Base-by-base conservation (phyloP, 2,113 vertebrate species). In the Prietella phreatophila region DNA sequence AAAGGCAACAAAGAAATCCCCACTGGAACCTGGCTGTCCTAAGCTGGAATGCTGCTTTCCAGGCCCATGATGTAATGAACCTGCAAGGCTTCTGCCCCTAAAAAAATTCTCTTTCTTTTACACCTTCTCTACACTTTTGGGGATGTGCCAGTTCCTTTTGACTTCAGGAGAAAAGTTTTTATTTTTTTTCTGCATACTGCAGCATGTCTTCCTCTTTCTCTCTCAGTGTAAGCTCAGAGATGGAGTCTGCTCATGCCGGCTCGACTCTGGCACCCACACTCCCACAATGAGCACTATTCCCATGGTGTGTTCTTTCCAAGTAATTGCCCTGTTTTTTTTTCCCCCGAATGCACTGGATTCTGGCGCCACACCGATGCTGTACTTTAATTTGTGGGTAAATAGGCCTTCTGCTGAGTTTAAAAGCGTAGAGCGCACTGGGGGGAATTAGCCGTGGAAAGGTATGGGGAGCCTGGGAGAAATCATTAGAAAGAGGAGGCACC, bases 391-490 rank as follows among this genome's bases (percentile, higher is more conserved):
- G 91, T 30, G 82, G 89, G 91, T 93, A 94, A 94, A 94, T 93
- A 94, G 88, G 90, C 91, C 93, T 94, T 94, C 93, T 92, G 93
- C 93, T 92, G 92, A 93, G 92, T 95, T 93, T 93, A 93, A 94
- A 93, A 90, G 92, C 92, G 42, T 79, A 50, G 84, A 75, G 85
- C 86, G 91, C 85, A 14, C 91, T 91, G 88, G 91, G 92, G 56
- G 91, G 91, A 91, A 91, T 89, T 69, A 88, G 85, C 89, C 90
- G 89, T 87, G 84, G 92, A 90, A 91, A 91, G 91, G 90, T 87
- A 85, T 80, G 88, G 76, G 65, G 89, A 90, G 89, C 55, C 86
- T 63, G 87, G 81, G 67, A 91, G 91, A 86, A 85, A 92, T 93
- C 91, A 88, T 93, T 91, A 92, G 78, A 86, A 58, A 56, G 84